Percentiles rank a stretch among this genome's conserved stretches.
Evolutionary conservation across 1,140 invertebrate species (phyloP).

Genomic region (Spodoptera litura): DNA sequence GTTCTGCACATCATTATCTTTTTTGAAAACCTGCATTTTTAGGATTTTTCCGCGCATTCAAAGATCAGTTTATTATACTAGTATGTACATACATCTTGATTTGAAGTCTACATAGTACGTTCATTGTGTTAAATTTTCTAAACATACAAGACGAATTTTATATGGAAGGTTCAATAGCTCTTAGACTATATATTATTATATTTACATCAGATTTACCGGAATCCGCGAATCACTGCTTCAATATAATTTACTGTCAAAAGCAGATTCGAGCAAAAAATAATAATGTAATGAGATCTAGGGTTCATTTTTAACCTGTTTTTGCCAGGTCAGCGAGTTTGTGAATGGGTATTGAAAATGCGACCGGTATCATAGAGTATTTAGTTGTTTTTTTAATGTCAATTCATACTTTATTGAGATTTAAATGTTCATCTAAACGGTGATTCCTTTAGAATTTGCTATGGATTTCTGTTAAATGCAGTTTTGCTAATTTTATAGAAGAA

Average conservation of each 20-base stretch:
- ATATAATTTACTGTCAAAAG: conserved; percentile 34
- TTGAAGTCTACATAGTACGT: too few relatives aligned
- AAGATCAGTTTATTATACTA: too few relatives aligned
- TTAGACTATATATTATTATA: neutral
- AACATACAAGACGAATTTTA: too few relatives aligned
- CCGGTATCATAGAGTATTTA: conserved; percentile 17
- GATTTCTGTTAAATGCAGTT: neutral
- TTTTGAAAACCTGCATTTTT: too few relatives aligned
- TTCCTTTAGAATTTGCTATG: neutral
- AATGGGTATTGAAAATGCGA: conserved; percentile 29
- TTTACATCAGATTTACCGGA: neutral
- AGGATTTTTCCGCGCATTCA: too few relatives aligned
- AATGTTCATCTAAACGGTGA: neutral
- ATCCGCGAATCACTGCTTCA: neutral
- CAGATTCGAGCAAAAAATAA: conserved; percentile 15
- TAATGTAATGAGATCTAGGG: conserved; percentile 20
- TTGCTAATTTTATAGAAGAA: neutral
- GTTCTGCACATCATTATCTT: too few relatives aligned
- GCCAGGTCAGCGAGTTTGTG: conserved; percentile 1
- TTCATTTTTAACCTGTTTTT: conserved; percentile 21
- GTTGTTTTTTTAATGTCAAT: conserved; percentile 5
- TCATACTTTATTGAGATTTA: neutral
- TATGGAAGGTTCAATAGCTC: too few relatives aligned
- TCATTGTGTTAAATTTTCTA: too few relatives aligned
- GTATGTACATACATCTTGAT: too few relatives aligned